These are phyloP conservation scores for Otolemur garnettii DNA, from an alignment of 2,113 vertebrate genomes.

Conservation along the genomic window DNA sequence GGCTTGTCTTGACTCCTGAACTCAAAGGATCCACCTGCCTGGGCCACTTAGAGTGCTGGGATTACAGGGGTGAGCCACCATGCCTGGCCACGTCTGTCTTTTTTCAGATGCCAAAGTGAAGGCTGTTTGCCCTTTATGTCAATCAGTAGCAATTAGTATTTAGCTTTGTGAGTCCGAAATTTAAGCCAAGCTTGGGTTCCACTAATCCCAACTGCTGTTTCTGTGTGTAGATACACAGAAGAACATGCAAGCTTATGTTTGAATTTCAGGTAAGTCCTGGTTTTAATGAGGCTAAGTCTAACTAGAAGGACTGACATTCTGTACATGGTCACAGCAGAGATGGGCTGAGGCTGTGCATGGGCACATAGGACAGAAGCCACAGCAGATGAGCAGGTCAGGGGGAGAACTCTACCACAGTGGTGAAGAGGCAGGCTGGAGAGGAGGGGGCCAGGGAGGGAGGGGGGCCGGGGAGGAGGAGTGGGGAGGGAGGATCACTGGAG, in stretches of 20 bases:
- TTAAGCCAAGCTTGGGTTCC: neutral
- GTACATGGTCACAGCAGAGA: neutral
- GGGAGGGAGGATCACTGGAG: no score
- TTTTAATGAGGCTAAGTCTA: neutral
- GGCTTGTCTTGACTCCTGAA: no score
- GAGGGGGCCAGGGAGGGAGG: neutral
- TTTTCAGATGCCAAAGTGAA: neutral
- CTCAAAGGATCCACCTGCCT: no score
- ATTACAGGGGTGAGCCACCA: no score
- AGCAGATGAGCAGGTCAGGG: neutral
- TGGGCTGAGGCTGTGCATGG: neutral
- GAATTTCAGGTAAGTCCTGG: neutral
- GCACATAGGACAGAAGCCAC: neutral
- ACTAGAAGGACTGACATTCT: neutral
- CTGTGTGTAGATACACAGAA: neutral
- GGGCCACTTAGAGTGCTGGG: no score
- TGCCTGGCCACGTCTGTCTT: neutral
- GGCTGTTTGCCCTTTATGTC: neutral
- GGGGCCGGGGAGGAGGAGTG: no score
- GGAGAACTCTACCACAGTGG: neutral
- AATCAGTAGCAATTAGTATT: neutral
- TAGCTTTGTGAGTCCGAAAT: constrained; percentile 21
- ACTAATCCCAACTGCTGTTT: neutral
- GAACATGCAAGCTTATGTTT: neutral
- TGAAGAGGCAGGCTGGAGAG: no score